These are phyloP conservation scores for Heliothis subflexa DNA, from an alignment of 1,140 invertebrate genomes.

Conservation along the genomic window DNA sequence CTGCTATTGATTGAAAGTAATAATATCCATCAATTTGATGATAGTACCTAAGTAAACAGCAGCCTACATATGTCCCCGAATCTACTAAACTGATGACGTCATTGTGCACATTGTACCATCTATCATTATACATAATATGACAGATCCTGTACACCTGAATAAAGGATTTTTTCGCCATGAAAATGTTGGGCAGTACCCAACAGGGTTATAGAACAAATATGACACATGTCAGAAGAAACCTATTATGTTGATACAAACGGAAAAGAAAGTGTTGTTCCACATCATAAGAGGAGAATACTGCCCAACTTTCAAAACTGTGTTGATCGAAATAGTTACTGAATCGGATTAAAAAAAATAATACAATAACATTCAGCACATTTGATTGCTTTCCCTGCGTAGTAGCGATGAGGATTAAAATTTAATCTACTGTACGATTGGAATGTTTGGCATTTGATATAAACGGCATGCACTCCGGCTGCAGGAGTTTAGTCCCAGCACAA, in stretches of 20 bases:
- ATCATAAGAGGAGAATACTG: neutral
- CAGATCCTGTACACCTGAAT: neutral
- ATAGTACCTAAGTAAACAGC: neutral
- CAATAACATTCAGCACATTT: neutral
- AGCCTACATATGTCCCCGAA: neutral
- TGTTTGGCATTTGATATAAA: slow-evolving; percentile 11
- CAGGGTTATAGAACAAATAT: slow-evolving; percentile 26
- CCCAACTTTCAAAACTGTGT: neutral
- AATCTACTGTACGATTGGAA: neutral
- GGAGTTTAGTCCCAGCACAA: slow-evolving; percentile 17
- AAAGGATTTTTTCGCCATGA: slow-evolving; percentile 16
- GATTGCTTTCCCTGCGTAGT: neutral
- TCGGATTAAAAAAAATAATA: neutral
- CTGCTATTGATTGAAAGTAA: neutral
- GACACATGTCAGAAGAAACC: slow-evolving; percentile 33
- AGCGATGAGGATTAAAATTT: slow-evolving; percentile 1
- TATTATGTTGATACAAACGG: slow-evolving; percentile 23
- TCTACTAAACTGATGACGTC: slow-evolving; percentile 1
- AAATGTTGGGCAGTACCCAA: slow-evolving; percentile 24
- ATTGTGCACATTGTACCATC: slow-evolving; percentile 9
- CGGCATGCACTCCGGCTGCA: neutral
- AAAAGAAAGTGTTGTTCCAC: neutral
- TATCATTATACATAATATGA: slow-evolving; percentile 9
- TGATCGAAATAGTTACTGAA: neutral
- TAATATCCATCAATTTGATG: too few relatives aligned